Base-by-base conservation (phyloP, 2,113 vertebrate species). In the Dicrurus megarhynchus region DNA sequence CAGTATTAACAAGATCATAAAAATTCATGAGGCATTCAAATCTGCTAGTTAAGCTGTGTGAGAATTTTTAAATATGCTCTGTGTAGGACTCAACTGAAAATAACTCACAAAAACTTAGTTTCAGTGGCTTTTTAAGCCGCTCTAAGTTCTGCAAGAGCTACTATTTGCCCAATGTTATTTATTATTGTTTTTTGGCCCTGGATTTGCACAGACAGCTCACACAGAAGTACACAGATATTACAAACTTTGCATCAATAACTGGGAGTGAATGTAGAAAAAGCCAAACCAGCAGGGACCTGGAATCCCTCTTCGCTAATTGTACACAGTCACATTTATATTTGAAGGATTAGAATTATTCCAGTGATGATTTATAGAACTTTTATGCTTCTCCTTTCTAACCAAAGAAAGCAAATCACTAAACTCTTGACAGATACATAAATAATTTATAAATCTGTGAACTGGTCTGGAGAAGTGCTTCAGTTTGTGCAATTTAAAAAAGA, bases 1-100 rank as follows among this genome's bases (percentile, higher is more conserved):
- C 86, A 95, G 69, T 64, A 90, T 89, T 90, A 95, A 96, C 52
- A 87, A 92, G 85, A 84, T 67, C 52, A 93, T 96, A 96, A 95
- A 96, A 95, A 96, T 89, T 94, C 76, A 96, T 87, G 82, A 91
- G 63, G 47, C 49, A 61, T 81, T 94, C 84, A 94, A 60, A 92
- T 75, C 68, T 82, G 53, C 65, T 77, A 52, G 82, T 91, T 73
- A 78, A 87, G 50, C 63, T 83, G 32, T 46, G 52, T 70, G 84
- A 84, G 87, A 91, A 88, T 87, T 92, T 89, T 59, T 90, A 59
- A 87, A 80, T 82, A 92, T 64, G 60, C 41, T 96, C 82, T 88
- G 50, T 93, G 60, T 80, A 94, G 89, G 81, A 35, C 26, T 57
- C 73, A 26, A 68, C 56, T 84, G 71, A 96, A 96, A 96, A 95